Conservation (phyloP, 2,888 invertebrate genomes). For the Tipula helvola region DNA sequence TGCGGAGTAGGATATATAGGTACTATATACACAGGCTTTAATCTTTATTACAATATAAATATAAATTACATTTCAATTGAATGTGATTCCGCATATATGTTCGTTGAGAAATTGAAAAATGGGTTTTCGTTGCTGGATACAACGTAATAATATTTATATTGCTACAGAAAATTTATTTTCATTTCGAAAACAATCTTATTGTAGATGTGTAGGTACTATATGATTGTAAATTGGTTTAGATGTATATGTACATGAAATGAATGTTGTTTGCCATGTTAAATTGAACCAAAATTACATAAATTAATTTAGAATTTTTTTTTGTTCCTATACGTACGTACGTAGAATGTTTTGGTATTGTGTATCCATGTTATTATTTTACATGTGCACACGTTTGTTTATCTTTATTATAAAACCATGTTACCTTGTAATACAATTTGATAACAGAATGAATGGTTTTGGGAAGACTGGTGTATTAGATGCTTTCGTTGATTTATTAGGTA, state of each 20-base stretch:
- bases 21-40: background rate
- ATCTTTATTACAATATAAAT: background rate
- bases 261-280: background rate
- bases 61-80: constrained; percentile 4
- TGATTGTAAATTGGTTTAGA: no score
- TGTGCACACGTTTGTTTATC: background rate
- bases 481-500: background rate
- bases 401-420: background rate
- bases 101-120: background rate
- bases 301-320: background rate
- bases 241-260: background rate
- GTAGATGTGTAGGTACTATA: background rate
- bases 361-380: background rate
- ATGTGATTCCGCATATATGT: background rate
- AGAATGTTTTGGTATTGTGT: background rate
- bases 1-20: background rate
- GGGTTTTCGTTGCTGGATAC: background rate
- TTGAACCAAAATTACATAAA: background rate
- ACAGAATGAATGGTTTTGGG: background rate
- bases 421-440: background rate
- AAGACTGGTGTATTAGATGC: background rate
- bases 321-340: background rate
- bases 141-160: background rate
- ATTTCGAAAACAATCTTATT: background rate
- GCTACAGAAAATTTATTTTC: background rate